Evolutionary conservation across 2,113 vertebrate genomes (phyloP).

Genomic region (Pelmatolapia mariae): DNA sequence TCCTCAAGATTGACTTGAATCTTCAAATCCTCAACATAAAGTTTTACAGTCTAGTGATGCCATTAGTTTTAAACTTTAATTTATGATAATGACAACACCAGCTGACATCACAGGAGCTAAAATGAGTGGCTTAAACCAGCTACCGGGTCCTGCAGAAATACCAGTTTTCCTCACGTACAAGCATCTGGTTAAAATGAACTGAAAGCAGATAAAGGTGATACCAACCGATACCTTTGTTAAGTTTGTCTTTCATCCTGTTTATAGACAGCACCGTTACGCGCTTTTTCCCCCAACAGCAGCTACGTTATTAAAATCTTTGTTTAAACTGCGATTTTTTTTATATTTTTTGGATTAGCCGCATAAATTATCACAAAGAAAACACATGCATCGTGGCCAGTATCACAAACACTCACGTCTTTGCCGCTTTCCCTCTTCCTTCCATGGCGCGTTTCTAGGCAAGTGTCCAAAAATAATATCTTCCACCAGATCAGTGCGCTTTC

Average conservation of each 20-base stretch:
- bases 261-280: neutral
- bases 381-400: neutral
- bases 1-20: neutral
- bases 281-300: neutral
- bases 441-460: conserved; percentile 5
- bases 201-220: neutral
- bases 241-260: conserved; percentile 16
- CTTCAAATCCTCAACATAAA: neutral
- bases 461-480: neutral
- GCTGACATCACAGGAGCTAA: neutral
- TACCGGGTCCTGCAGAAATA: neutral
- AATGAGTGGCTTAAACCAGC: neutral
- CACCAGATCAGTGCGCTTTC: neutral
- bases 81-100: neutral
- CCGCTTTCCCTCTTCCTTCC: conserved; percentile 26
- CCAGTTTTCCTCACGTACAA: neutral
- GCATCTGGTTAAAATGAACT: neutral
- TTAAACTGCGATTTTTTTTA: neutral
- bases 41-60: neutral
- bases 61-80: neutral
- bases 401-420: conserved; percentile 53
- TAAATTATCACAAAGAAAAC: neutral
- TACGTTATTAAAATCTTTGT: neutral
- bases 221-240: conserved; percentile 4
- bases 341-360: neutral